phyloP scores from a whole-genome alignment of 23 tunicate species.

The Clavelina lepadiformis region DNA sequence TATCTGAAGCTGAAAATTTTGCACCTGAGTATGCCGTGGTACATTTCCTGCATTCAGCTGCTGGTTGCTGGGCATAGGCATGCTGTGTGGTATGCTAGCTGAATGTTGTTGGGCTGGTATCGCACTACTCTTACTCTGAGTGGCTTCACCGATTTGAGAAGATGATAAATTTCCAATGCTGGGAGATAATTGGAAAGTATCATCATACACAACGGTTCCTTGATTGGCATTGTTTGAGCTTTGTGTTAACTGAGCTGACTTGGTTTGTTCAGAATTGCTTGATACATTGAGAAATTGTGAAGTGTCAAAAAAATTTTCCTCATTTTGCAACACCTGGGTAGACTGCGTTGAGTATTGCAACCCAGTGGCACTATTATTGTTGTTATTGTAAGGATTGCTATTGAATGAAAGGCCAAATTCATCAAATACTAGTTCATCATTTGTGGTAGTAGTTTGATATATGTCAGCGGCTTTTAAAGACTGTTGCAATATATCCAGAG shows the following conservation, averaged over 20 bases:
- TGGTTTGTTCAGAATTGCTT: background rate
- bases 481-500: constrained; percentile 69
- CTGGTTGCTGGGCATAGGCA: too few relatives aligned
- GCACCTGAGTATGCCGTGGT: background rate
- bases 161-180: too few relatives aligned
- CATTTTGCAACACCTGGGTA: too few relatives aligned
- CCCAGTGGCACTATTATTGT: background rate
- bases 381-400: background rate
- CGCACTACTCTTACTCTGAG: too few relatives aligned
- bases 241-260: background rate
- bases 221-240: background rate
- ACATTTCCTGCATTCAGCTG: background rate
- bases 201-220: too few relatives aligned
- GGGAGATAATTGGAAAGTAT: too few relatives aligned
- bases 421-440: constrained; percentile 28
- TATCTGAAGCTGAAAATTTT: constrained; percentile 4
- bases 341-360: background rate
- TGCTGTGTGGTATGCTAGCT: too few relatives aligned
- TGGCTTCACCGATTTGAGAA: too few relatives aligned
- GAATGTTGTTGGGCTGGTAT: too few relatives aligned
- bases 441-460: background rate
- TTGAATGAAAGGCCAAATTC: constrained; percentile 36
- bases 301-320: background rate
- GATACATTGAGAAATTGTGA: constrained; percentile 6
- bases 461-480: constrained; percentile 66